Conservation (phyloP, 2,888 invertebrate genomes). For the Agrotis exclamationis region DNA sequence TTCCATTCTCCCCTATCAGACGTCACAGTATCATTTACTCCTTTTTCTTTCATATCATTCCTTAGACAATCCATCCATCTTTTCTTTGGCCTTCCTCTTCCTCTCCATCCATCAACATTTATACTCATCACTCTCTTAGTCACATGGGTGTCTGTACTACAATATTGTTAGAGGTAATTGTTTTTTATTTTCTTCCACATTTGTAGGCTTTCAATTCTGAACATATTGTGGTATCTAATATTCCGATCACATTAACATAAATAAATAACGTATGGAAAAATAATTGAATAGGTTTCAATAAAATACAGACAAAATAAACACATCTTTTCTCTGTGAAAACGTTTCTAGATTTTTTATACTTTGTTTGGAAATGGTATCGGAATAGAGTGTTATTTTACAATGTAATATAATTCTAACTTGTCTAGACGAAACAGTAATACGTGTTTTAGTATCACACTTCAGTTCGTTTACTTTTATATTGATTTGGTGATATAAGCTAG, state of each 20-base stretch:
- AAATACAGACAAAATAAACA: not conserved
- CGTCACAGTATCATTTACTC: no score
- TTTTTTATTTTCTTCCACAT: not conserved
- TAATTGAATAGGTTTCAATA: slow-evolving; percentile 15
- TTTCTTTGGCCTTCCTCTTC: no score
- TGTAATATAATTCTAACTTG: slow-evolving; percentile 41
- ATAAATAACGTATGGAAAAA: not conserved
- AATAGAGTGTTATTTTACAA: slow-evolving; percentile 39
- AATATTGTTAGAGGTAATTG: not conserved
- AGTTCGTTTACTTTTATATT: slow-evolving; percentile 28
- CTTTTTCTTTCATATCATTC: no score
- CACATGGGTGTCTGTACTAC: no score
- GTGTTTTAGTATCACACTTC: slow-evolving; percentile 57
- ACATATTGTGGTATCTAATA: not conserved
- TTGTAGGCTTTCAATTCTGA: not conserved
- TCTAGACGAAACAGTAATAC: slow-evolving; percentile 50
- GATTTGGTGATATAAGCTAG: slow-evolving; percentile 30
- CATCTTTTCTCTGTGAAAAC: not conserved
- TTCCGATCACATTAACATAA: not conserved
- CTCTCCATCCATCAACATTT: no score
- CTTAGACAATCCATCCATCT: no score
- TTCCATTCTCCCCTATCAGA: no score
- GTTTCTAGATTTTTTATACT: slow-evolving; percentile 18
- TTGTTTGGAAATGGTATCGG: slow-evolving; percentile 15
- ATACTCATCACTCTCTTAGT: no score